Percentiles rank a stretch among this genome's conserved stretches.
These are phyloP conservation scores for Oligia strigilis DNA, from an alignment of 2,888 invertebrate species.

Conservation along the genomic window DNA sequence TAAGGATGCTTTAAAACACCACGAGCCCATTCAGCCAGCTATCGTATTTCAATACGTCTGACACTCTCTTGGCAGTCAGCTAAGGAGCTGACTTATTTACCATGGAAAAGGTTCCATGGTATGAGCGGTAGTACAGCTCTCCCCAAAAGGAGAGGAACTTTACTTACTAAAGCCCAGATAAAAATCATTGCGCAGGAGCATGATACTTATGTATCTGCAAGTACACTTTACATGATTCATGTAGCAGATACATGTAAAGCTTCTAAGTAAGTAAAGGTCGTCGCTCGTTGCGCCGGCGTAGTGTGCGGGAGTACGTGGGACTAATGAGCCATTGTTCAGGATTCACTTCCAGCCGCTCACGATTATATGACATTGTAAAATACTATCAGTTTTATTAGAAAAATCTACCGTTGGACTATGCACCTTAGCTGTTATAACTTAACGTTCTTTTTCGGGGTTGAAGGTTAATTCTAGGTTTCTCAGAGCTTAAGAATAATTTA, in stretches of 20 bases:
- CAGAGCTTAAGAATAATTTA: conserved; percentile 4
- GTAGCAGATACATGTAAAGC: conserved; percentile 2
- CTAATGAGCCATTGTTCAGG: conserved; percentile 71
- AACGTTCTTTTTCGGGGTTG: background rate
- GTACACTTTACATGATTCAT: background rate
- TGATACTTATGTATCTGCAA: background rate
- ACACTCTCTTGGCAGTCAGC: background rate
- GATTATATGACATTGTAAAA: conserved; percentile 52
- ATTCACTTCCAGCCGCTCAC: conserved; percentile 59
- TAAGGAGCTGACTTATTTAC: background rate
- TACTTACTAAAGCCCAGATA: background rate
- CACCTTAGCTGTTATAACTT: background rate
- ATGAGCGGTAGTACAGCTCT: background rate
- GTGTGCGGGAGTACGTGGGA: conserved; percentile 58
- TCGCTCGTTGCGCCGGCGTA: conserved; percentile 39
- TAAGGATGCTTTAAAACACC: no score
- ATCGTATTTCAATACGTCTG: background rate
- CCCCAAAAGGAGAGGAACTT: background rate
- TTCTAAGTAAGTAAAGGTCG: conserved; percentile 49
- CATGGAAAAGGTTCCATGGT: background rate
- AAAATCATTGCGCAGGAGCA: background rate
- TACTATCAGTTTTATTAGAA: conserved; percentile 32
- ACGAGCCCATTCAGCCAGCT: background rate
- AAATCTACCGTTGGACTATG: background rate
- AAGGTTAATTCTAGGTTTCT: background rate